A percentile compares a stretch with the other conserved stretches of the same genome.
These are phyloP conservation scores for Illadopsis cleaveri DNA, from an alignment of 2,113 vertebrate genomes.

Conservation along the genomic window DNA sequence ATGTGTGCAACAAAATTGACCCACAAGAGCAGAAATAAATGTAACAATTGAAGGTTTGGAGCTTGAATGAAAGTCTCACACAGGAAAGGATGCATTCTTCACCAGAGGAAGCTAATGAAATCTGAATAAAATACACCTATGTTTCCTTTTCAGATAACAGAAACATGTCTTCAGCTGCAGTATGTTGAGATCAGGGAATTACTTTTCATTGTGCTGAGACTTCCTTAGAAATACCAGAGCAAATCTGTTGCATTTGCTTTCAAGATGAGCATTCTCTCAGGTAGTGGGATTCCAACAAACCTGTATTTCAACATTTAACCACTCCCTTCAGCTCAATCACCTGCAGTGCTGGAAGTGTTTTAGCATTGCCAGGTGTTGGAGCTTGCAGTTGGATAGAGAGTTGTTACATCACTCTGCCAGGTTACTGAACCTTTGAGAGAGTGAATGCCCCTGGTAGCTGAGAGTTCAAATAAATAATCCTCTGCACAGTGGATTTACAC, in stretches of 20 bases:
- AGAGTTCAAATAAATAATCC: background rate
- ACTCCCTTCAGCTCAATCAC: background rate
- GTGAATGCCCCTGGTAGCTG: background rate
- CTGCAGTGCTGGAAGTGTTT: background rate
- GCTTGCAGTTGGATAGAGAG: background rate
- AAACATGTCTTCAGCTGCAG: background rate
- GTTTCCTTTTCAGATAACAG: background rate
- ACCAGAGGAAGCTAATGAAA: background rate
- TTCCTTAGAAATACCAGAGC: background rate
- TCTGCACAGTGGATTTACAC: background rate
- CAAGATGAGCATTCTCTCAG: background rate
- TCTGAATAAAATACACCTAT: background rate
- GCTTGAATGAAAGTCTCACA: background rate
- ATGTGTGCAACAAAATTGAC: background rate
- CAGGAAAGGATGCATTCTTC: background rate
- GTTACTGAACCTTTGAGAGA: background rate
- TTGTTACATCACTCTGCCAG: background rate
- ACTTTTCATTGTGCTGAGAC: background rate
- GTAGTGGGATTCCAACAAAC: constrained; percentile 39
- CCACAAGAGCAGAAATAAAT: background rate
- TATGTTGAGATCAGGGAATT: background rate
- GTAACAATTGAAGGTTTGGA: background rate
- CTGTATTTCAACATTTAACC: constrained; percentile 52
- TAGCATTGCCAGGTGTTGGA: background rate
- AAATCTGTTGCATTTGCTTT: constrained; percentile 17